phyloP scores from a whole-genome alignment of 1,140 invertebrate species.

The Saxidomus purpurata region DNA sequence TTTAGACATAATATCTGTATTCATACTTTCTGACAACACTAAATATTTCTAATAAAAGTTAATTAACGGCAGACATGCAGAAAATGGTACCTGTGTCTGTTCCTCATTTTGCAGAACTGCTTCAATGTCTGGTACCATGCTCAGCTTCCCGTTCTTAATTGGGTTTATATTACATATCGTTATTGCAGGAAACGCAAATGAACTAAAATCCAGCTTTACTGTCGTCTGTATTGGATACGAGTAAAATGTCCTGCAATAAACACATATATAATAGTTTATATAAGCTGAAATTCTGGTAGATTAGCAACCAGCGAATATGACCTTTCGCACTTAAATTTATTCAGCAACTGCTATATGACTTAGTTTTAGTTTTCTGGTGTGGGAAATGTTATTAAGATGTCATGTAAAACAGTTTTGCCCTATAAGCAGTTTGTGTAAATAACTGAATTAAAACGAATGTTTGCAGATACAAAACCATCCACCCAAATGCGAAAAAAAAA shows the following conservation, averaged over 20 bases:
- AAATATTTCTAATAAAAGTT: no score
- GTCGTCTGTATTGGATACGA: constrained; percentile 21
- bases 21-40: no score
- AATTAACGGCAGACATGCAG: no score
- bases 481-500: no score
- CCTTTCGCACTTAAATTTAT: not conserved
- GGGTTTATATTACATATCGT: constrained; percentile 37
- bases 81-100: no score
- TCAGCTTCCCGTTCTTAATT: not conserved
- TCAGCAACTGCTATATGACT: not conserved
- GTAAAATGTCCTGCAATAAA: constrained; percentile 2
- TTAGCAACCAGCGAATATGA: not conserved
- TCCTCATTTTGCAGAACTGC: not conserved
- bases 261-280: not conserved
- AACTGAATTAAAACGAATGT: no score
- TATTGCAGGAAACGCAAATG: constrained; percentile 25
- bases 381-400: not conserved
- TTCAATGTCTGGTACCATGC: not conserved
- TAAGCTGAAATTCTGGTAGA: not conserved
- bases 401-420: not conserved
- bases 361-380: not conserved
- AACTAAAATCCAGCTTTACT: constrained; percentile 1
- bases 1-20: no score
- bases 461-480: no score
- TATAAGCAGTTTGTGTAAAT: not conserved